Conservation (phyloP, 2,113 vertebrate genomes). For the Salvelinus fontinalis region DNA sequence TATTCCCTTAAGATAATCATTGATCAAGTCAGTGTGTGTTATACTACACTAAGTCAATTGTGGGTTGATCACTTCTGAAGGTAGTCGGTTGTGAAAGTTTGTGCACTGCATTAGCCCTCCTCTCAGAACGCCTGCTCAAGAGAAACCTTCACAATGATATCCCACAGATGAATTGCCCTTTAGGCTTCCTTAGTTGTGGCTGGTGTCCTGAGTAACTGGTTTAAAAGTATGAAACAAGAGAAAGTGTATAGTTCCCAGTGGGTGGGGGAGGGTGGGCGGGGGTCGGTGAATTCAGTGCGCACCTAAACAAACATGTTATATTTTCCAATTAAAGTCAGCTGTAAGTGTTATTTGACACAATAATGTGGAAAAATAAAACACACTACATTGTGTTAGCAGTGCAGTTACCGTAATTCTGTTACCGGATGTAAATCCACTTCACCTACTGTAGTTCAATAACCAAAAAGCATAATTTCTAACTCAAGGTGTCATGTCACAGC, state of each 20-base stretch:
- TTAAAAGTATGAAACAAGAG: conserved; percentile 21
- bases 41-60: neutral
- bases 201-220: conserved; percentile 24
- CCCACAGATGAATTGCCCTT: conserved; percentile 28
- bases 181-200: conserved; percentile 22
- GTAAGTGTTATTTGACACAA: conserved; percentile 57
- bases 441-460: too few relatives aligned
- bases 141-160: conserved; percentile 25
- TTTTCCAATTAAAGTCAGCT: conserved; percentile 52
- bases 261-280: neutral
- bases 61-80: neutral
- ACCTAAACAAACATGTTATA: conserved; percentile 43
- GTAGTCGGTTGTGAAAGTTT: conserved; percentile 12
- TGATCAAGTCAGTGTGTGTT: conserved; percentile 64
- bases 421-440: too few relatives aligned
- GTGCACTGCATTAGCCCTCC: conserved; percentile 6
- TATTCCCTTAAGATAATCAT: conserved; percentile 73
- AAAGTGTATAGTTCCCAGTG: conserved; percentile 21
- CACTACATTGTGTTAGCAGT: conserved; percentile 57
- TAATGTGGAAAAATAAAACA: conserved; percentile 67
- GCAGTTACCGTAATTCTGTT: neutral
- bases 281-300: conserved; percentile 32
- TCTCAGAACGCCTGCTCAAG: conserved; percentile 30
- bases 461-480: too few relatives aligned
- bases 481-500: too few relatives aligned